Evolutionary conservation across 2,888 invertebrate species (phyloP).

Genomic region (Hypercompe scribonia): DNA sequence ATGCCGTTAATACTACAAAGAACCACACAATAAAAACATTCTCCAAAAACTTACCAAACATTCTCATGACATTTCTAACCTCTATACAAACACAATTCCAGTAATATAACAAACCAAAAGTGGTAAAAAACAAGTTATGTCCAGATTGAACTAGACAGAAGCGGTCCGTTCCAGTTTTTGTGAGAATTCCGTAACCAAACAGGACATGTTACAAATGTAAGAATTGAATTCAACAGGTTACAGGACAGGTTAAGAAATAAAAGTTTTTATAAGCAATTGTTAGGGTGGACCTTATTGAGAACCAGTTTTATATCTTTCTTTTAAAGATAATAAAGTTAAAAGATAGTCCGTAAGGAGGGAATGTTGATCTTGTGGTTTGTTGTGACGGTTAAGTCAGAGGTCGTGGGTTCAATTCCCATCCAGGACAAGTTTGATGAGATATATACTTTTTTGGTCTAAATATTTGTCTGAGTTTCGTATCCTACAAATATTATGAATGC

Average conservation of each 20-base stretch:
- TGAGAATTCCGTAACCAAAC: constrained; percentile 45
- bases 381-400: too few relatives aligned
- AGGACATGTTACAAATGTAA: constrained; percentile 44
- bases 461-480: too few relatives aligned
- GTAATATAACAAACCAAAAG: constrained; percentile 46
- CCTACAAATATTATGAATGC: too few relatives aligned
- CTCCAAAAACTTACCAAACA: constrained; percentile 13
- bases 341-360: neutral
- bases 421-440: neutral
- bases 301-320: constrained; percentile 4
- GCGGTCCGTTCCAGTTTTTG: constrained; percentile 43
- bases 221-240: constrained; percentile 52
- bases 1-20: neutral
- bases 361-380: neutral
- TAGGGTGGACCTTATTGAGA: constrained; percentile 5
- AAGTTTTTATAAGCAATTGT: neutral
- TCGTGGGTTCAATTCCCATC: too few relatives aligned
- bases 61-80: constrained; percentile 55
- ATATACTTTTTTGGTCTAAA: too few relatives aligned
- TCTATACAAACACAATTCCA: constrained; percentile 44
- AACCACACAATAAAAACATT: neutral
- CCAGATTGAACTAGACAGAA: constrained; percentile 52
- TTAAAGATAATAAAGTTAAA: neutral
- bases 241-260: constrained; percentile 23
- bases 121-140: constrained; percentile 51